Evolutionary conservation across 2,113 vertebrate species (phyloP), one percentile per base, ranked within the genome.

Genomic region (Meriones unguiculatus): DNA sequence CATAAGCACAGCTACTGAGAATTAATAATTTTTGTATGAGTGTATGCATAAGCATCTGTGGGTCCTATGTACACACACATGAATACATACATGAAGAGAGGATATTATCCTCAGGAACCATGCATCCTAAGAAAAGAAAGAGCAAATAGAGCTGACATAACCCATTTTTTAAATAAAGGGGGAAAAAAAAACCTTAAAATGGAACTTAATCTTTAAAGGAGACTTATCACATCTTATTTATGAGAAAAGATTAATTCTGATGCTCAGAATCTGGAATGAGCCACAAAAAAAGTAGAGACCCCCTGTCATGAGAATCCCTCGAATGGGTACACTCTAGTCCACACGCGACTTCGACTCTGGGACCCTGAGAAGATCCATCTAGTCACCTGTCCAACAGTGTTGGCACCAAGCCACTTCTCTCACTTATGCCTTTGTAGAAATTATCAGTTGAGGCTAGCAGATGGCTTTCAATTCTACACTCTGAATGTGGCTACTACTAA

Each of bases 401-500:
- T 46, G 10, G 32, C 20, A 11, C 2, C 38, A 77, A 76, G 9
- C 4, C 25, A 14, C 17, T 50, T 50, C 62, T 38, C 35, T 22
- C 35, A 52, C 7, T 85, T 77, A 82, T 54, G 64, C 13, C 54
- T n/a, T 87, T 84, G 85, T 35, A 35, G 38, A 87, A 95, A 77
- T 93, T 18, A 82, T 5, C 67, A 5, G 12, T 89, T 92, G 25
- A 65, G 57, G 84, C 12, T 84, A 93, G 46, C 70, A 70, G 87
- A 65, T 80, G 57, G 38, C 41, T 97, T 87, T 87, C 73, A 75
- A 18, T 54, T 88, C 64, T 90, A 62, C 30, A 64, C 11, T 88
- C 92, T 62, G 80, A n/a, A 91, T 77, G 77, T 93, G 30, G 30
- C 72, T 78, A 64, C 1, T 50, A 4, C 41, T 86, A 78, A 86